Percentiles rank a stretch among this genome's conserved stretches.
phyloP scores from a whole-genome alignment of 2,797 vertebrate species.

The Valencia hispanica region DNA sequence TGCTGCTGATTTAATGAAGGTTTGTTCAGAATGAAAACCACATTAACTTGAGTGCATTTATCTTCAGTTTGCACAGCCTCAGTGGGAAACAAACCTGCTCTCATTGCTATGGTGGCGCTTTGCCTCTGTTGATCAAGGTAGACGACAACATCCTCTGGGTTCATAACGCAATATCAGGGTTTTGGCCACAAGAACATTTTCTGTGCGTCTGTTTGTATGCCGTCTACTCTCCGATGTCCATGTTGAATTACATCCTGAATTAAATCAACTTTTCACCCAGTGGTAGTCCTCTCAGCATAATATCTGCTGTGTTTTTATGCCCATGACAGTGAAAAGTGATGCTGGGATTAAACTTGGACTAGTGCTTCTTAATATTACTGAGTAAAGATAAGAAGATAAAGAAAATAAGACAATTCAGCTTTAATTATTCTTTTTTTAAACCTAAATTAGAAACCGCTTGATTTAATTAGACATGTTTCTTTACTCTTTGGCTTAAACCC shows the following conservation, averaged over 20 bases:
- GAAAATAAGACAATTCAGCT: background rate
- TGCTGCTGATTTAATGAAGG: conserved; percentile 10
- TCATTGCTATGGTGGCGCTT: background rate
- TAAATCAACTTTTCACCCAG: conserved; percentile 40
- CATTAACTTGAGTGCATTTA: conserved; percentile 19
- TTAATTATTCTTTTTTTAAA: conserved; percentile 10
- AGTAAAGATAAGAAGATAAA: background rate
- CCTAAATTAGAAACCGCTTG: background rate
- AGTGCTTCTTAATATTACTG: conserved; percentile 9
- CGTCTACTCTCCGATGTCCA: conserved; percentile 12
- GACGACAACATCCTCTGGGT: conserved; percentile 31
- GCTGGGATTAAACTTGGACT: conserved; percentile 15
- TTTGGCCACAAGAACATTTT: conserved; percentile 28
- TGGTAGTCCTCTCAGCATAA: conserved; percentile 19
- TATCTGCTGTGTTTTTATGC: background rate
- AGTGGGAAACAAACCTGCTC: conserved; percentile 20
- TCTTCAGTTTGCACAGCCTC: conserved; percentile 11
- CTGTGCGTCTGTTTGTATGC: background rate
- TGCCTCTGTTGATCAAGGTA: conserved; percentile 18
- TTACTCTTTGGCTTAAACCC: background rate
- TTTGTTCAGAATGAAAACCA: conserved; percentile 2
- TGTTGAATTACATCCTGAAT: conserved; percentile 42
- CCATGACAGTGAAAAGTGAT: conserved; percentile 10
- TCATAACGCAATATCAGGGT: conserved; percentile 29
- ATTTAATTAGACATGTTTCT: background rate